A percentile compares a stretch with the other conserved stretches of the same genome.
Conservation (phyloP, 2,113 vertebrate species). For the Cyprinodon tularosa region DNA sequence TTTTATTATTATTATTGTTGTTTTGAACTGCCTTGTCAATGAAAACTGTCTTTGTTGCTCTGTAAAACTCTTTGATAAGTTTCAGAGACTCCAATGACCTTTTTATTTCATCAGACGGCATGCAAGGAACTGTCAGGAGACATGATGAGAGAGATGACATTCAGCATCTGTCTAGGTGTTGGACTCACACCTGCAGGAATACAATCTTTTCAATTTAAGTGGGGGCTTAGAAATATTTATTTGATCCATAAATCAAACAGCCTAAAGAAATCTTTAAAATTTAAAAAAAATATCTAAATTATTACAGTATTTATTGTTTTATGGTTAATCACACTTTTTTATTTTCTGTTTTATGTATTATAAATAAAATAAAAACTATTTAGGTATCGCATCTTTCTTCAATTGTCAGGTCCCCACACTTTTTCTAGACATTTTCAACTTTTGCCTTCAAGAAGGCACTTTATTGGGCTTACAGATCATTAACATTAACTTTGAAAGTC, state of each 20-base stretch:
- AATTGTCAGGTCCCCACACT: neutral
- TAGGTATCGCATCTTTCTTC: too few relatives aligned
- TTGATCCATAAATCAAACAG: too few relatives aligned
- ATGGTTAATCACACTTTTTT: too few relatives aligned
- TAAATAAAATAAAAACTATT: neutral
- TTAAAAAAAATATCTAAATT: too few relatives aligned
- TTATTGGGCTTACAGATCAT: neutral
- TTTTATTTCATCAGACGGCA: constrained; percentile 31
- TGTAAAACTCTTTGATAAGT: constrained; percentile 14
- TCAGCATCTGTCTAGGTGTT: constrained; percentile 25
- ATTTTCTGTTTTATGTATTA: neutral
- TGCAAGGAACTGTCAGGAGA: constrained; percentile 29
- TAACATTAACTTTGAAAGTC: too few relatives aligned
- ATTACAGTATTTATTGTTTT: neutral
- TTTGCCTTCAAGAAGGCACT: neutral
- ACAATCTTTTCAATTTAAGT: constrained; percentile 4
- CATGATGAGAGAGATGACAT: constrained; percentile 28
- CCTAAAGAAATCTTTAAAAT: too few relatives aligned
- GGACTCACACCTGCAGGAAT: neutral
- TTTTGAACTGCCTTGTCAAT: constrained; percentile 18
- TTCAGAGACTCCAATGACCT: constrained; percentile 25
- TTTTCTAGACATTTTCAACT: neutral
- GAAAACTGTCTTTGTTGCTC: constrained; percentile 25
- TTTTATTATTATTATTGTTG: constrained; percentile 1
- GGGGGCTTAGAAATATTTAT: neutral